These are phyloP conservation scores for Morinoia aosen DNA, from an alignment of 2,888 invertebrate genomes.

Conservation along the genomic window DNA sequence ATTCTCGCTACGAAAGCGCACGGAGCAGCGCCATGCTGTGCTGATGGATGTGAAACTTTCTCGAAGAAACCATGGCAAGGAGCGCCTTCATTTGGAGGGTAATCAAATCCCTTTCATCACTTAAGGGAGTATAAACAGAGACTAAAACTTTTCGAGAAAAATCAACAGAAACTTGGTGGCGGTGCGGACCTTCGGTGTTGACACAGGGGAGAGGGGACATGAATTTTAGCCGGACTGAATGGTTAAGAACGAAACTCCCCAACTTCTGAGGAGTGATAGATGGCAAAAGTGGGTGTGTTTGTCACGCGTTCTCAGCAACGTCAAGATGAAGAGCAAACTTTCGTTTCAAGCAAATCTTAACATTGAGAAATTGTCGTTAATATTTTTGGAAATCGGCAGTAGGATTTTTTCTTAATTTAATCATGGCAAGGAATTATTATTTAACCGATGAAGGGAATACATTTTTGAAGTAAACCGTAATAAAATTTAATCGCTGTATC, in stretches of 20 bases:
- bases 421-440: background rate
- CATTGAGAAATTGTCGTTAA: background rate
- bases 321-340: background rate
- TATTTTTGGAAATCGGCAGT: background rate
- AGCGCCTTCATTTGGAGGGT: background rate
- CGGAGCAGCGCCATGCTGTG: background rate
- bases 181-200: background rate
- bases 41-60: background rate
- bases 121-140: background rate
- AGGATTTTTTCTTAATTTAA: background rate
- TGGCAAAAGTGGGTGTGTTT: background rate
- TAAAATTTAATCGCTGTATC: background rate
- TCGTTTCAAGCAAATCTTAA: background rate
- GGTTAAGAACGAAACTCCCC: background rate
- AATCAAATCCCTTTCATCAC: slow-evolving; percentile 17
- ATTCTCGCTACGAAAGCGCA: background rate
- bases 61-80: slow-evolving; percentile 1
- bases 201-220: background rate
- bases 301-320: background rate
- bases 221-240: background rate
- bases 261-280: background rate
- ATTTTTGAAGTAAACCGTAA: background rate
- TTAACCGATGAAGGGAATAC: background rate
- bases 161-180: slow-evolving; percentile 9
- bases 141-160: background rate